Evolutionary conservation across 2,888 invertebrate genomes (phyloP).

Genomic region (Mesochorus sp.): DNA sequence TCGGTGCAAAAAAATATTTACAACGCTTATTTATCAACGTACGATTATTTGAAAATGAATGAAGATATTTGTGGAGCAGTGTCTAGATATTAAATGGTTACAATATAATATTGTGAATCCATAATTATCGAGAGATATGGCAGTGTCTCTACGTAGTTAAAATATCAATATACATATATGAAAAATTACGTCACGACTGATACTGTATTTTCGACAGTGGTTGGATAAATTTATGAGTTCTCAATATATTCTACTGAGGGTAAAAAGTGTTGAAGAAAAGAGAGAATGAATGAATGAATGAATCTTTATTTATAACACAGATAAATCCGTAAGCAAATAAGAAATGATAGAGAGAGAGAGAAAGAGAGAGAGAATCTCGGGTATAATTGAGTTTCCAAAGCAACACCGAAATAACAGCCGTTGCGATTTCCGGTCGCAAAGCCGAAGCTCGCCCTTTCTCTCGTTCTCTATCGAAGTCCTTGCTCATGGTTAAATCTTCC

Average conservation of each 20-base stretch:
- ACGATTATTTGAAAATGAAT: too few species aligned
- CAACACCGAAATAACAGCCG: constrained; percentile 49
- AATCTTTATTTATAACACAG: too few species aligned
- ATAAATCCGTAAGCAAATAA: too few species aligned
- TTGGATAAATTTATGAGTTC: constrained; percentile 40
- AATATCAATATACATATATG: background rate
- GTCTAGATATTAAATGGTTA: too few species aligned
- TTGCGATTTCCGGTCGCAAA: constrained; percentile 53
- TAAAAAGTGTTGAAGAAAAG: constrained; percentile 9
- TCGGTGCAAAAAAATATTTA: too few species aligned
- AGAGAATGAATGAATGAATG: too few species aligned
- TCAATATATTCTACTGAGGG: background rate
- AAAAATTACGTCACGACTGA: background rate
- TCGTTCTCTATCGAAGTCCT: constrained; percentile 27
- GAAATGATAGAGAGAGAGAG: too few species aligned
- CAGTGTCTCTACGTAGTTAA: background rate
- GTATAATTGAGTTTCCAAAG: constrained; percentile 47
- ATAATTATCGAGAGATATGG: background rate
- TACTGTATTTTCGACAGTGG: constrained; percentile 1
- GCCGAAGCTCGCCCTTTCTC: constrained; percentile 6
- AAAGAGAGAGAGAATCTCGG: constrained; percentile 21
- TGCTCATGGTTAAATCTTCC: constrained; percentile 48
- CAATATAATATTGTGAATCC: background rate
- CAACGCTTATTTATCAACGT: too few species aligned
- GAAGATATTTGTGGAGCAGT: too few species aligned